Conservation (phyloP, 2,113 vertebrate species). For the Tautogolabrus adspersus region DNA sequence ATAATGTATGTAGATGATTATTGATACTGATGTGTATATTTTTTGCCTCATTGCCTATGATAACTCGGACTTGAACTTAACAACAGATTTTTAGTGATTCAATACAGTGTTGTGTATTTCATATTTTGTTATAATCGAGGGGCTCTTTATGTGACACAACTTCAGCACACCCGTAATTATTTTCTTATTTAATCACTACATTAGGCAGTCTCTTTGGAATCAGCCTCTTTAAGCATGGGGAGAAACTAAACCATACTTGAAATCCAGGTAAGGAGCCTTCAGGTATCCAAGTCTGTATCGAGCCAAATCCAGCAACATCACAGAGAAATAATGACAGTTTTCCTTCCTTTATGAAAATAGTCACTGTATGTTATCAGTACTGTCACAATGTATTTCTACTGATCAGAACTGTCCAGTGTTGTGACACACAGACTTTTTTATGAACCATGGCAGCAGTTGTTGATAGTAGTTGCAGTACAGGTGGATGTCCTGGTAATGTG, state of each 20-base stretch:
- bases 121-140: background rate
- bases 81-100: too few species aligned
- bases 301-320: conserved; percentile 34
- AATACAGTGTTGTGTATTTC: background rate
- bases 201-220: background rate
- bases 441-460: conserved; percentile 65
- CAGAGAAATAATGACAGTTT: conserved; percentile 11
- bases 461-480: conserved; percentile 16
- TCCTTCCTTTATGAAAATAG: conserved; percentile 16
- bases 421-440: conserved; percentile 6
- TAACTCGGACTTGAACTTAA: too few species aligned
- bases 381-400: conserved; percentile 25
- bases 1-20: background rate
- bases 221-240: background rate
- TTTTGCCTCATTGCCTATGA: too few species aligned
- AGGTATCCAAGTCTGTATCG: background rate
- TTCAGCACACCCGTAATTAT: conserved; percentile 11
- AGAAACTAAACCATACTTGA: conserved; percentile 12
- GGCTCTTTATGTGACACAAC: background rate
- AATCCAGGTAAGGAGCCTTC: conserved; percentile 28
- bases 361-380: conserved; percentile 14
- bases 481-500: conserved; percentile 38
- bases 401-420: conserved; percentile 31
- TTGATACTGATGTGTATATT: background rate
- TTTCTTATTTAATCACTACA: background rate